phyloP scores from a whole-genome alignment of 2,113 vertebrate genomes.

The Embiotoca jacksoni region DNA sequence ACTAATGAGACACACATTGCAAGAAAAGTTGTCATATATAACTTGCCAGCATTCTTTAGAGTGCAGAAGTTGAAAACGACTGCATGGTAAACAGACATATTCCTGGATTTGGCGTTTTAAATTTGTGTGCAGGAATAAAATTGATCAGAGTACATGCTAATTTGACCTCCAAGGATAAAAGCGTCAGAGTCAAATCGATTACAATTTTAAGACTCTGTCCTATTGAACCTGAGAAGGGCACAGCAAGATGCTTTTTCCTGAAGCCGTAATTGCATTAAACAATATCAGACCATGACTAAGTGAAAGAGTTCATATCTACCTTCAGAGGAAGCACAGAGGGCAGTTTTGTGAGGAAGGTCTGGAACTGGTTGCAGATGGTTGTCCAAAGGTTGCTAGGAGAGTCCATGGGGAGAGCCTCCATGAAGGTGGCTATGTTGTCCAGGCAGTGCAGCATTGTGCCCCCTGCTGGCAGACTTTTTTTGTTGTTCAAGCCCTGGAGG shows the following conservation, averaged over 20 bases:
- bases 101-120: constrained; percentile 25
- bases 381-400: constrained; percentile 98
- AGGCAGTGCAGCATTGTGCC: constrained; percentile 97
- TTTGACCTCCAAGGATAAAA: constrained; percentile 71
- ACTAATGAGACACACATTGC: constrained; percentile 79
- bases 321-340: constrained; percentile 96
- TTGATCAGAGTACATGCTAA: constrained; percentile 22
- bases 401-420: constrained; percentile 99
- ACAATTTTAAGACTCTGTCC: constrained; percentile 53
- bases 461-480: constrained; percentile 97
- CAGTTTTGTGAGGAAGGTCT: constrained; percentile 97
- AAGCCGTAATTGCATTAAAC: constrained; percentile 69
- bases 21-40: constrained; percentile 2
- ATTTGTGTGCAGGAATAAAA: constrained; percentile 22
- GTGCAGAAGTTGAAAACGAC: neutral
- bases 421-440: constrained; percentile 97
- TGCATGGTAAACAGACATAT: constrained; percentile 8
- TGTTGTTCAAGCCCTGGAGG: constrained; percentile 95
- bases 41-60: neutral
- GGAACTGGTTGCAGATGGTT: constrained; percentile 98
- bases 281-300: constrained; percentile 71
- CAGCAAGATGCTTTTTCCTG: constrained; percentile 56
- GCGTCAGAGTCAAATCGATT: constrained; percentile 66
- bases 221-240: constrained; percentile 59
- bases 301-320: constrained; percentile 84